Evolutionary conservation across 2,113 vertebrate species (phyloP), one percentile per base, ranked within the genome.

Genomic region (Holacanthus passer): DNA sequence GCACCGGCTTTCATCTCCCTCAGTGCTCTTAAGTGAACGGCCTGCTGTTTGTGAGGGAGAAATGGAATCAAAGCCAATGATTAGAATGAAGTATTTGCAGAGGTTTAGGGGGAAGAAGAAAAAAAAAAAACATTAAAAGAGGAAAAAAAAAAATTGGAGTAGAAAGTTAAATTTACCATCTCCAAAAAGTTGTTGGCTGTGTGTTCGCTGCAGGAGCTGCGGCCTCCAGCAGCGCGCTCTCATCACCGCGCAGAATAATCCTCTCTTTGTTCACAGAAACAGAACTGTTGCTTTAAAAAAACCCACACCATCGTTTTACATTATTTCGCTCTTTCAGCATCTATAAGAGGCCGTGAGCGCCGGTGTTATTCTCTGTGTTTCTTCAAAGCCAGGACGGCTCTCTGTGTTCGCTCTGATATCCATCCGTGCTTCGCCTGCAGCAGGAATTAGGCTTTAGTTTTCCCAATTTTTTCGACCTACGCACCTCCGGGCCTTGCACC

Each of bases 1-100:
- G 69, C 87, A 63, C 47, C 10, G 31, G 85, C 91, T 94, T 95
- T 95, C 91, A 95, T 95, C 93, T 93, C 83, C 37, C 79, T 50
- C 60, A 7, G 60, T 73, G 83, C 89, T 90, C 88, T 81, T 84
- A 85, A 87, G 59, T 50, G 62, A 87, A 79, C 75, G 60, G 79
- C 70, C 77, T 39, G 83, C 80, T 88, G 84, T 90, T 91, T 87
- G 80, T 68, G 74, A 86, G 69, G 48, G 63, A 68, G 67, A 66
- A 88, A 84, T 20, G 59, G 71, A 92, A 92, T 91, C 84, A 90
- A 91, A 94, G 90, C 62, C n/a, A 52, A n/a, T 83, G 86, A 92
- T 91, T 88, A 92, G 45, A 83, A 73, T 32, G n/a, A 73, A 87
- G 83, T 88, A 81, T 92, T 89, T 88, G 71, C 68, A 50, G 71